Evolutionary conservation across 2,113 vertebrate species (phyloP), one percentile per base, ranked within the genome.

Genomic region (Hylia prasina): DNA sequence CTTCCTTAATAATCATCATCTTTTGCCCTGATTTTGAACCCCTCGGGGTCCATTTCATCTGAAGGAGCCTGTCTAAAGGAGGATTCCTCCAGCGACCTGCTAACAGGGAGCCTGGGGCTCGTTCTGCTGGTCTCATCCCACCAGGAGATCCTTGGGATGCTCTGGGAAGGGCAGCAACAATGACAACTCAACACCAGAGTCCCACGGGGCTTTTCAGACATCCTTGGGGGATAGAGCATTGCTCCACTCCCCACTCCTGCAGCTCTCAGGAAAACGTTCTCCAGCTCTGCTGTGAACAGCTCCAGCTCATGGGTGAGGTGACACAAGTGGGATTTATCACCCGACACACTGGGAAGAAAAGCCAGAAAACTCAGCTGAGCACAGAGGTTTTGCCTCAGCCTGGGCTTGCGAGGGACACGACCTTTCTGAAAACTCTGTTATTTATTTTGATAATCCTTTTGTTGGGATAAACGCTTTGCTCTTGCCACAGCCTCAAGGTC

Each of bases 391-490:
- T 87, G 44, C 75, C 93, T 87, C 72, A 21, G 82, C 78, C 90
- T 15, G 25, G 75, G 86, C 78, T 78, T 87, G 72, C 0, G 0
- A 95, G 95, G 88, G 92, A 96, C 65, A 5, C 20, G 90, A 94
- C 97, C 96, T 96, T 96, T 96, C 89, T 68, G 87, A 79, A 93
- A 91, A 95, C 79, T 92, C 92, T 50, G 72, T 94, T 97, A 94
- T 96, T 97, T 96, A 87, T 97, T 97, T 97, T 88, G 92, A 92
- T 94, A 94, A 96, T 94, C 95, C 94, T 96, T 94, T 94, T 94
- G 95, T 93, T 87, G 92, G 93, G 84, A 91, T 96, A 96, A 97
- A 96, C 6, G 71, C 91, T 97, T 80, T 92, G 80, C 93, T 94
- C 93, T 76, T 30, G 1, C 78, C 91, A 68, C 5, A 12, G 94